Evolutionary conservation across 2,888 invertebrate genomes (phyloP).

Genomic region (Linnaemya vulpina): DNA sequence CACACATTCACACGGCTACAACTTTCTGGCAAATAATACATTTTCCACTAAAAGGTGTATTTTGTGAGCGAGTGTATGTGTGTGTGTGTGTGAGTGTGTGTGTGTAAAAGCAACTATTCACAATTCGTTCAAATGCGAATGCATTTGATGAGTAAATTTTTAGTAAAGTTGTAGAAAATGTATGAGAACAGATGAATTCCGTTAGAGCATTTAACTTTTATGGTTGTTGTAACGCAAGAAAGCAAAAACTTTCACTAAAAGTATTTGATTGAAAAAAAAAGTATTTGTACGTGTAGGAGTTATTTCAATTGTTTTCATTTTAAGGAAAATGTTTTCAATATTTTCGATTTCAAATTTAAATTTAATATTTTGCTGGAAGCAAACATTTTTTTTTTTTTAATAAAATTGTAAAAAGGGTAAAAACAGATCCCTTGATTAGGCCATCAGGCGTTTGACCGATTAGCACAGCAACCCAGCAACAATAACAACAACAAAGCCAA

Average conservation of each 20-base stretch:
- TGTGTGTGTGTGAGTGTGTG: not conserved
- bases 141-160: conserved; percentile 4
- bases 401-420: too few species aligned
- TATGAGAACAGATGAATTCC: not conserved
- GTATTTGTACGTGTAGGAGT: not conserved
- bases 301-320: not conserved
- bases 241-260: not conserved
- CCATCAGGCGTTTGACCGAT: too few species aligned
- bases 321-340: not conserved
- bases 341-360: not conserved
- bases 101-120: not conserved
- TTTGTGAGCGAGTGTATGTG: not conserved
- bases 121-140: conserved; percentile 30
- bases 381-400: too few species aligned
- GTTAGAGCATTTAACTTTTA: not conserved
- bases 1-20: not conserved
- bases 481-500: not conserved
- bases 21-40: conserved; percentile 18
- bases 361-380: too few species aligned
- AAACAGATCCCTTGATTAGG: too few species aligned
- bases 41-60: conserved; percentile 14
- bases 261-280: not conserved
- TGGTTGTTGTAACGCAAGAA: not conserved
- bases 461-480: too few species aligned
- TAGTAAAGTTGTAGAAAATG: not conserved